These are phyloP conservation scores for Cavia porcellus DNA, from an alignment of 2,113 vertebrate genomes.

Conservation along the genomic window DNA sequence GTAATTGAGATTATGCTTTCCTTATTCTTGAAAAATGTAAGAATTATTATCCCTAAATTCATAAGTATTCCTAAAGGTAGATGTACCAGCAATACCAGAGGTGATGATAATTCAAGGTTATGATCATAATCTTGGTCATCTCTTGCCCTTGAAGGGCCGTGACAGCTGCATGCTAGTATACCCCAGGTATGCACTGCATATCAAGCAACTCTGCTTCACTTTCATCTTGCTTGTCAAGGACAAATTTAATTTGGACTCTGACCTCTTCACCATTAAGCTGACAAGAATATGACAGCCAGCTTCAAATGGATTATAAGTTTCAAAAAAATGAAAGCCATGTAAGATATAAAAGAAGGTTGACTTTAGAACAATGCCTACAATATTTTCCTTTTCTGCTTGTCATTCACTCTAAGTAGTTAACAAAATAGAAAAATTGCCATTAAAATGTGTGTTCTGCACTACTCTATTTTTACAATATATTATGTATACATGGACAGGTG, in stretches of 20 bases:
- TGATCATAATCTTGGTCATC: constrained; percentile 69
- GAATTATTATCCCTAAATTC: constrained; percentile 43
- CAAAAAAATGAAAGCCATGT: constrained; percentile 25
- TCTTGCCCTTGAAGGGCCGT: not conserved
- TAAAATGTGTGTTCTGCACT: not conserved
- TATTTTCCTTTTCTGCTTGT: not conserved
- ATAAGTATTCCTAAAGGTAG: constrained; percentile 30
- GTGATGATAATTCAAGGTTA: constrained; percentile 80
- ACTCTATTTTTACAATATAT: not conserved
- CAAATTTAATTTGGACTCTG: constrained; percentile 65
- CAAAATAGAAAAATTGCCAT: not conserved
- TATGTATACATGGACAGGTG: not conserved
- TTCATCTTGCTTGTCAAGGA: constrained; percentile 75
- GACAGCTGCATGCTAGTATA: constrained; percentile 68
- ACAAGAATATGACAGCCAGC: constrained; percentile 47
- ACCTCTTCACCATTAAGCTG: constrained; percentile 53
- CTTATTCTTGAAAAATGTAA: constrained; percentile 27
- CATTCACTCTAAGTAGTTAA: not conserved
- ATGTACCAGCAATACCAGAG: constrained; percentile 51
- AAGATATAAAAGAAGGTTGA: not conserved
- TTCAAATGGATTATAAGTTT: constrained; percentile 67
- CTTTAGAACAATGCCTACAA: not conserved
- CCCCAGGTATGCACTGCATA: constrained; percentile 56
- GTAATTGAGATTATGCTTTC: constrained; percentile 49
- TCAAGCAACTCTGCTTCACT: constrained; percentile 51